Evolutionary conservation across 37 sponge, comb jelly and placozoan genomes (phyloP), one percentile per base, ranked within the genome.

Genomic region (Ianthella basta): DNA sequence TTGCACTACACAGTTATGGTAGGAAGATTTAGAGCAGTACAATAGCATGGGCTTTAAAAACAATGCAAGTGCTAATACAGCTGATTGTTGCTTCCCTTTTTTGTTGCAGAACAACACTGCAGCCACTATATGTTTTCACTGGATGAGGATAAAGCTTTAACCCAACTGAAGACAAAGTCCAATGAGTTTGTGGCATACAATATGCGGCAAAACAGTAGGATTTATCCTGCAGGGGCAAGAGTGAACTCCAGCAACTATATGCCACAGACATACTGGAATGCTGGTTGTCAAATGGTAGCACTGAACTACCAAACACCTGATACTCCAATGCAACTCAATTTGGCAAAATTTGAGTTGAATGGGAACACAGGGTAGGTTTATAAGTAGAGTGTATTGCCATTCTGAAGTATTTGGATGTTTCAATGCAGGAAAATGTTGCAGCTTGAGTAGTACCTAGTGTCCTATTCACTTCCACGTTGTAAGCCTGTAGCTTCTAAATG

Each of bases 271-370:
- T 95, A 84, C 75, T 97, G 97, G 97, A 92, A 92, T 86, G 92
- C 86, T 32, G 97, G 97, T 30, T 92, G 91, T 70, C 97, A 97
- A 67, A 84, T 97, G 91, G 97, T 97, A 30, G 95, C 97, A 40
- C 89, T 97, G 38, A 97, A 97, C 89, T 97, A 79, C 70, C 97
- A 97, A 64, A 95, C 94, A 39, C 73, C 92, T 55, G 97, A 95
- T 79, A 27, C 85, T 16, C 61, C 89, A 44, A 80, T 97, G 89
- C 97, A 95, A 68, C 38, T 95, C 15, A 97, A 97, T 78, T 61
- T 78, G 50, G 95, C 91, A n/a, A 94, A 91, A 77, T 97, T 92
- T 90, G 93, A 92, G 79, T 78, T 87, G 60, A 95, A 92, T 50
- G 93, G 93, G 0, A 86, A 64, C 55, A 87, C 88, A 4, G 93